Evolutionary conservation across 2,888 invertebrate species (phyloP), one percentile per base, ranked within the genome.

Genomic region (Dusona sp.): DNA sequence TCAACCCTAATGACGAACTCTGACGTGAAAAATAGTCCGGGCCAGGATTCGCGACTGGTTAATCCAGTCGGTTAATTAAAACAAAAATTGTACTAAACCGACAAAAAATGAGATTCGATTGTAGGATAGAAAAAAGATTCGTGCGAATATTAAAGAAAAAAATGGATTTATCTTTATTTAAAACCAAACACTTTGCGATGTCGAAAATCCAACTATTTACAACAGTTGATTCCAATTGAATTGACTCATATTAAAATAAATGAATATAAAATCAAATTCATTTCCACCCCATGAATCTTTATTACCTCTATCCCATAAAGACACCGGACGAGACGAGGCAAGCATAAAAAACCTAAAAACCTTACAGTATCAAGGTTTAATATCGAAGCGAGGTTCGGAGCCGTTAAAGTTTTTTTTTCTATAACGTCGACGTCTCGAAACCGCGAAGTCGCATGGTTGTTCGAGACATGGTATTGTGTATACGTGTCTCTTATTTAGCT

Each of bases 401-500:
- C 9, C 51, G 42, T 33, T 67, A 67, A 48, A 45, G 0, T 65
- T 42, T 22, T 11, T 48, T 77, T 78, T 33, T 19, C 45, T n/a
- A 22, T 33, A n/a, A 42, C 19, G 64, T 64, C 19, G 42, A 51
- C 68, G 57, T 29, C 65, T 78, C 25, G 51, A 42, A 61, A 42
- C 42, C 25, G 57, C 61, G 38, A 22, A 67, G 67, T 51, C 8
- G 29, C 38, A 38, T 29, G 68, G 16, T 68, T 42, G 54, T 65
- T 42, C 25, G 19, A 67, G 16, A 42, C 51, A 36, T 13, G 7
- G 25, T 61, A 42, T 54, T 45, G 25, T 45, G 9, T 22, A 57
- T 33, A 79, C 48, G 33, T 61, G 29, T 79, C 38, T 57, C 45
- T 64, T 57, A 64, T 74, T 65, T 22, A n/a, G 51, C 64, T n/a